phyloP scores from a whole-genome alignment of 2,113 vertebrate species.

The Hippocampus comes region DNA sequence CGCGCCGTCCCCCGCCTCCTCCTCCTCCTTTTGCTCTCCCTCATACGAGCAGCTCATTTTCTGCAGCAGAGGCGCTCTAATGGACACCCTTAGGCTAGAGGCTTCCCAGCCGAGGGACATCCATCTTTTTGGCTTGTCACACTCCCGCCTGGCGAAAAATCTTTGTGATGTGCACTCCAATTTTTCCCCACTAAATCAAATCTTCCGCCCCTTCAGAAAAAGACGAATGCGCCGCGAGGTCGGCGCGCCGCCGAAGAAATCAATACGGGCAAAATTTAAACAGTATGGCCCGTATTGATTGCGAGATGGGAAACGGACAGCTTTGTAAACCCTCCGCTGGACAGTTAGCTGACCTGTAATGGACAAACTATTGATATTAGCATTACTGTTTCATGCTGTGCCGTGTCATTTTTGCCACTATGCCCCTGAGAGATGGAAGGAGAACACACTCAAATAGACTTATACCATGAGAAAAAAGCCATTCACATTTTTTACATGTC shows the following conservation, averaged over 20 bases:
- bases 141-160: slow-evolving; percentile 92
- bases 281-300: slow-evolving; percentile 98
- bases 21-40: slow-evolving; percentile 50
- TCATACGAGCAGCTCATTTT: slow-evolving; percentile 83
- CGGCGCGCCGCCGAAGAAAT: slow-evolving; percentile 94
- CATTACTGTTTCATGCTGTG: slow-evolving; percentile 98
- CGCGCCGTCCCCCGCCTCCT: slow-evolving; percentile 8
- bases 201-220: slow-evolving; percentile 98
- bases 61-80: slow-evolving; percentile 90
- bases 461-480: too few relatives aligned
- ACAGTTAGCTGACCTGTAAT: slow-evolving; percentile 99
- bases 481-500: too few relatives aligned
- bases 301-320: slow-evolving; percentile 98
- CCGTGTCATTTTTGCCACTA: slow-evolving; percentile 81
- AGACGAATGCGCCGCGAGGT: slow-evolving; percentile 95
- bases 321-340: slow-evolving; percentile 98
- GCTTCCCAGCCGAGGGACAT: slow-evolving; percentile 93
- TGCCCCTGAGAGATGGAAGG: background rate
- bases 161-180: slow-evolving; percentile 99
- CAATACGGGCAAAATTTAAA: slow-evolving; percentile 99
- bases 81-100: slow-evolving; percentile 96
- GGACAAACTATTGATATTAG: slow-evolving; percentile 99
- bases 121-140: slow-evolving; percentile 93
- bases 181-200: slow-evolving; percentile 99
- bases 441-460: background rate